These are phyloP conservation scores for Brachyhypopomus occidentalis DNA, from an alignment of 2,113 vertebrate genomes.

Conservation along the genomic window DNA sequence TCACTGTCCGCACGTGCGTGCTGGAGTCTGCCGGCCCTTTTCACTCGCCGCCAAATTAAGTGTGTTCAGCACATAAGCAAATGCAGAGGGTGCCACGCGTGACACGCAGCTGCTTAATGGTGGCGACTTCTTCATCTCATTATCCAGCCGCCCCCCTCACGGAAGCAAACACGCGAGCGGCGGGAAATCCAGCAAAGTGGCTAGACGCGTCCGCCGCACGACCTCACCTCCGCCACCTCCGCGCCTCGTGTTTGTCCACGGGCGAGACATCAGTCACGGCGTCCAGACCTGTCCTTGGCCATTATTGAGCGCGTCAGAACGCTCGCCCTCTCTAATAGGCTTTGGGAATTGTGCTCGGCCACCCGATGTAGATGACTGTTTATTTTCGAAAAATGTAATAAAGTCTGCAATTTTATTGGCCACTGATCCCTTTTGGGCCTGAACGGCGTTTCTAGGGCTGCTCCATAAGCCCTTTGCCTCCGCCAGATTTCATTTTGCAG, in stretches of 20 bases:
- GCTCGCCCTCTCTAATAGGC: constrained; percentile 52
- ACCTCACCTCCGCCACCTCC: constrained; percentile 1
- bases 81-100: constrained; percentile 62
- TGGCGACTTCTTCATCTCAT: constrained; percentile 71
- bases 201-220: constrained; percentile 22
- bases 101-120: constrained; percentile 73
- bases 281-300: constrained; percentile 46
- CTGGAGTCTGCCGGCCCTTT: constrained; percentile 68
- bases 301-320: constrained; percentile 48
- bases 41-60: constrained; percentile 78
- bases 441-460: constrained; percentile 35
- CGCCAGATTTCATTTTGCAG: constrained; percentile 53
- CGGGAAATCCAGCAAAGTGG: constrained; percentile 32
- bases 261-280: constrained; percentile 42
- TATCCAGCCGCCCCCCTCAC: constrained; percentile 61
- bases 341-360: constrained; percentile 54
- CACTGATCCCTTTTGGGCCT: constrained; percentile 46
- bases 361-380: constrained; percentile 53
- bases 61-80: constrained; percentile 79
- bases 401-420: constrained; percentile 54
- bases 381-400: constrained; percentile 53
- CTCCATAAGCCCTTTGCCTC: constrained; percentile 34
- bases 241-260: constrained; percentile 34
- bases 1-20: constrained; percentile 72
- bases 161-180: not conserved